These are phyloP conservation scores for Leuctra nigra DNA, from an alignment of 2,888 invertebrate species.

Conservation along the genomic window DNA sequence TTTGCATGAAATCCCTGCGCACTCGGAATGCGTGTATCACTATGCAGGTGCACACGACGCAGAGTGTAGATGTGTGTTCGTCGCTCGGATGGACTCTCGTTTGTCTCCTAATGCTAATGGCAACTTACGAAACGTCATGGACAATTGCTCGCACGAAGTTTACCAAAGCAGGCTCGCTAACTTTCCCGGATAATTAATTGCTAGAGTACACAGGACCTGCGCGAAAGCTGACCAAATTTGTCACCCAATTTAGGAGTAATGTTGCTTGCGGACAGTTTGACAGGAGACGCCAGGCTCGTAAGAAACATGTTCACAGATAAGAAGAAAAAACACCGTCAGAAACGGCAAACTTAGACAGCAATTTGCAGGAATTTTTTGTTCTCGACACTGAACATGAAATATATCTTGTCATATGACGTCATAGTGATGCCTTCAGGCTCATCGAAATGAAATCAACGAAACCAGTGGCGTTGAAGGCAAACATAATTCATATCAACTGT, in stretches of 20 bases:
- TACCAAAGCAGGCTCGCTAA: background rate
- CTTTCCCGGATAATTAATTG: slow-evolving; percentile 7
- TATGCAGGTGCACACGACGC: background rate
- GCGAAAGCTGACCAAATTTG: slow-evolving; percentile 13
- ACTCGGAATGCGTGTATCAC: background rate
- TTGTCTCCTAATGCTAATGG: background rate
- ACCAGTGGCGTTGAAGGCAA: no score
- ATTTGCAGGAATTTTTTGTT: no score
- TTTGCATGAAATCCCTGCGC: background rate
- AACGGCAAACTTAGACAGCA: no score
- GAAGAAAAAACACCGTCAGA: no score
- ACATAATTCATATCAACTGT: no score
- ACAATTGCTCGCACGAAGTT: background rate
- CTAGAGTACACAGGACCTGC: background rate
- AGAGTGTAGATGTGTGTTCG: background rate
- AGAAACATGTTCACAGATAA: no score
- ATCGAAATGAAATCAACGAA: no score
- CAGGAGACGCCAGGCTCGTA: no score
- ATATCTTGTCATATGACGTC: no score
- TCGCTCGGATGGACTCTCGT: background rate
- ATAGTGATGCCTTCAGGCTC: no score
- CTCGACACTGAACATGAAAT: no score
- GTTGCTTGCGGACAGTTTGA: no score
- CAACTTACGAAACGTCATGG: background rate
- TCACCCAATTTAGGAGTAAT: slow-evolving; percentile 11